phyloP scores from a whole-genome alignment of 2,797 vertebrate genomes.

The Pseudotriccus pelzelni region DNA sequence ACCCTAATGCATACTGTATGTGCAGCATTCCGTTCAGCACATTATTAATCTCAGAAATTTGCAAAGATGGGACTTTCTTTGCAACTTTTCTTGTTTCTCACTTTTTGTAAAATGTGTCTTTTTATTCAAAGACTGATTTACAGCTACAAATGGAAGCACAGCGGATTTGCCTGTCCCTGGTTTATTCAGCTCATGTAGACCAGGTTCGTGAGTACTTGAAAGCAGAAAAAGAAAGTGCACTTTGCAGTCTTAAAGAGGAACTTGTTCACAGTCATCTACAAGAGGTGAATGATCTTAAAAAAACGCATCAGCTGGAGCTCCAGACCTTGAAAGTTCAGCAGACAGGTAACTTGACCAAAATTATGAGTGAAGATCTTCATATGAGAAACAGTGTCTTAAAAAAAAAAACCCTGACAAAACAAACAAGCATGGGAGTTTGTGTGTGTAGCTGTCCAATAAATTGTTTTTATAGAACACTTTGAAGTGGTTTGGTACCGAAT shows the following conservation, averaged over 20 bases:
- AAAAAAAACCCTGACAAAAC: neutral
- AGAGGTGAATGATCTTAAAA: slow-evolving; percentile 74
- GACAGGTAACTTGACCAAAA: slow-evolving; percentile 72
- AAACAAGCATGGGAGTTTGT: neutral
- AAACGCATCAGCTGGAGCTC: slow-evolving; percentile 71
- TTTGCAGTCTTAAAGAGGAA: slow-evolving; percentile 78
- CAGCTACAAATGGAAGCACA: slow-evolving; percentile 92
- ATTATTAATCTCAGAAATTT: neutral
- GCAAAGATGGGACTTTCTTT: neutral
- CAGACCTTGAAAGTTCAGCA: slow-evolving; percentile 64
- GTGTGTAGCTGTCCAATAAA: neutral
- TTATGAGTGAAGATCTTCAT: neutral
- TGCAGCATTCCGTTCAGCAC: neutral
- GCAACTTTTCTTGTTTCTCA: neutral
- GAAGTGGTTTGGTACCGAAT: neutral
- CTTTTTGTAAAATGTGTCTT: neutral
- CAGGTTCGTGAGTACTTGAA: slow-evolving; percentile 81
- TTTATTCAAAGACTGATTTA: slow-evolving; percentile 83
- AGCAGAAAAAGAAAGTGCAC: slow-evolving; percentile 79
- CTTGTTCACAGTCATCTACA: slow-evolving; percentile 73
- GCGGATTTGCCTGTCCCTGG: slow-evolving; percentile 90
- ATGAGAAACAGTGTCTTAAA: neutral
- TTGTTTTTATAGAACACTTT: neutral
- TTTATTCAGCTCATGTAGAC: slow-evolving; percentile 90
- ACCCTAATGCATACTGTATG: neutral